Evolutionary conservation across 2,797 vertebrate genomes (phyloP).

Genomic region (Knipowitschia caucasica): DNA sequence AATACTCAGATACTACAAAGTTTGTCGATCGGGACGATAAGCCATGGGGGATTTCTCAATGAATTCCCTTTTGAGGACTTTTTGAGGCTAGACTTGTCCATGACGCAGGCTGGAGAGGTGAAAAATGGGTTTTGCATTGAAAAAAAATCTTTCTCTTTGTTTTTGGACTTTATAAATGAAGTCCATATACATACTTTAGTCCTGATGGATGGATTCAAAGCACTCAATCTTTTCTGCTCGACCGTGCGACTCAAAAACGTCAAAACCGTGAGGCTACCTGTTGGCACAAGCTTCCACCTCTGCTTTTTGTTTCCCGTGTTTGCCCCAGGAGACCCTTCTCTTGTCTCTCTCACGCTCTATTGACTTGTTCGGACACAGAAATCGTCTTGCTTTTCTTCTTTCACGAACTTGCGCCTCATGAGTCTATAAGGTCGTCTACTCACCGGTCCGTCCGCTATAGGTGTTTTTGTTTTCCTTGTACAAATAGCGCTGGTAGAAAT

Average conservation of each 20-base stretch:
- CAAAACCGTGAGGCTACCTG: slow-evolving; percentile 20
- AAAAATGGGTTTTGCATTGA: no score
- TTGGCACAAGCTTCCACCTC: slow-evolving; percentile 29
- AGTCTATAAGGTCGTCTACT: slow-evolving; percentile 27
- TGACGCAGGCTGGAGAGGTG: no score
- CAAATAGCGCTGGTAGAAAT: slow-evolving; percentile 48
- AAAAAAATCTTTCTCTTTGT: no score
- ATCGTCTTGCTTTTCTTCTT: background rate
- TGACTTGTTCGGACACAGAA: slow-evolving; percentile 17
- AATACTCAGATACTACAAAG: background rate
- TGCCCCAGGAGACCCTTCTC: background rate
- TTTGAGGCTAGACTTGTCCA: no score
- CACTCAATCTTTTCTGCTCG: background rate
- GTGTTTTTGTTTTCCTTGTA: slow-evolving; percentile 64
- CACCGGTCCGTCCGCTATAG: slow-evolving; percentile 33
- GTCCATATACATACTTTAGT: no score
- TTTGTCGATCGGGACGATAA: background rate
- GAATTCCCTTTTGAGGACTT: no score
- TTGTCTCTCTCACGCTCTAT: background rate
- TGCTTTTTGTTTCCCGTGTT: slow-evolving; percentile 17
- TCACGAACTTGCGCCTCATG: background rate
- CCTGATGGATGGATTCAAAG: background rate
- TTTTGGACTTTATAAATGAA: no score
- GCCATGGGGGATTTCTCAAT: background rate
- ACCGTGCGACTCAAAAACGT: slow-evolving; percentile 9